phyloP scores from a whole-genome alignment of 2,113 vertebrate species.

The Myxocyprinus asiaticus region DNA sequence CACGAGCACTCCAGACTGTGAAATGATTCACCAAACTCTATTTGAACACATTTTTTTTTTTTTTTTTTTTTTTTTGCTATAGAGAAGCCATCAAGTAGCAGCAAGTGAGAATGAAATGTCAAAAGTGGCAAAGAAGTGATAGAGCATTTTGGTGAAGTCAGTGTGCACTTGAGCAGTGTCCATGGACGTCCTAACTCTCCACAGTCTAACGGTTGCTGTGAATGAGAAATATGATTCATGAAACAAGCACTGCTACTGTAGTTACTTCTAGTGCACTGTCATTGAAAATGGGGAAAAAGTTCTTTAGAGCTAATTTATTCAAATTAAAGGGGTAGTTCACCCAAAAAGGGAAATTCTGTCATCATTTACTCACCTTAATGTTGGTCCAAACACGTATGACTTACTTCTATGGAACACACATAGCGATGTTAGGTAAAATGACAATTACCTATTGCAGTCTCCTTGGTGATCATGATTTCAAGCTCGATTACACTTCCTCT shows the following conservation, averaged over 20 bases:
- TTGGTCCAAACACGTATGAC: no score
- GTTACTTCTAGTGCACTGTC: no score
- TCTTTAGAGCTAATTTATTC: no score
- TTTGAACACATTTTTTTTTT: background rate
- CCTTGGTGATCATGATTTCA: no score
- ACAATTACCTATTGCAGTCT: no score
- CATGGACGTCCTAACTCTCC: background rate
- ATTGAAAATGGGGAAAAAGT: no score
- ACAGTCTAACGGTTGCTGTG: background rate
- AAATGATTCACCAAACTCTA: background rate
- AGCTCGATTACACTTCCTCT: no score
- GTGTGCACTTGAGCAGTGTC: background rate
- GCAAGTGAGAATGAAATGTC: constrained; percentile 1
- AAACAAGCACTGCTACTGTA: background rate
- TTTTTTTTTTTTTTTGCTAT: background rate
- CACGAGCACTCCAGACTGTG: background rate
- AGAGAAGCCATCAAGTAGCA: constrained; percentile 4
- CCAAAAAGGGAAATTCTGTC: no score
- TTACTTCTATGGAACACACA: no score
- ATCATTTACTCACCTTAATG: no score
- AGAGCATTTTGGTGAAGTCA: constrained; percentile 16
- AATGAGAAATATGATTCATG: background rate
- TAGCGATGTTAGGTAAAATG: no score
- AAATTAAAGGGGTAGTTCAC: no score
- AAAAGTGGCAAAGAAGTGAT: constrained; percentile 9